Evolutionary conservation across 2,888 invertebrate genomes (phyloP), one percentile per base, ranked within the genome.

Genomic region (Norana najaformis): DNA sequence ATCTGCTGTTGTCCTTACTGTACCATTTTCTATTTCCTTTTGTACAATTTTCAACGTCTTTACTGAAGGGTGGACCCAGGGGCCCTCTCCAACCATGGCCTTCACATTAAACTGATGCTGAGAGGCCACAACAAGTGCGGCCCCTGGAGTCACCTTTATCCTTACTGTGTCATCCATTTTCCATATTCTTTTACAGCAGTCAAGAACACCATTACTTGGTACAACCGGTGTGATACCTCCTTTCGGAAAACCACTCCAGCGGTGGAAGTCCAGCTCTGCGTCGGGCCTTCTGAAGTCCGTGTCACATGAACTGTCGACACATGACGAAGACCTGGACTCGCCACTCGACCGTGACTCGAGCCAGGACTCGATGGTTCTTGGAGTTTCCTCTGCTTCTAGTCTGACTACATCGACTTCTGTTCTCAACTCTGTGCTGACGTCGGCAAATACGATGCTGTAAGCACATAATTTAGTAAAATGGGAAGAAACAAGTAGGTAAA

Each of bases 341-440:
- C 85, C 85, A 16, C 85, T 85, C 16, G 37, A 85, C 85, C 85
- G 35, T n/a, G 85, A 85, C 85, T 85, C 85, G 23, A 85, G 85
- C 16, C 85, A 85, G 16, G 85, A 85, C 37, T 85, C 85, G 18
- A 35, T 85, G 85, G 37, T 37, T 85, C 85, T 85, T 35, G 85
- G 85, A 20, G 85, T 36, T 23, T 85, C 85, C 18, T n/a, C 83
- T 6, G 35, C 85, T 8, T 36, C 85, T 36, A 85, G 36, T 85
- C 85, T 85, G 35, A 85, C 85, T 16, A 18, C 35, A 35, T 35
- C 85, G 35, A 85, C 35, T 36, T 69, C 69, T n/a, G 69, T 69
- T 69, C 69, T 69, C 69, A 69, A 69, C 69, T 69, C 69, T 0
- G n/a, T 69, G 30, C 8, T 69, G 30, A 69, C 30, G 69, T 69